Conservation (phyloP, 2,888 invertebrate species). For the Megamerina dolium region DNA sequence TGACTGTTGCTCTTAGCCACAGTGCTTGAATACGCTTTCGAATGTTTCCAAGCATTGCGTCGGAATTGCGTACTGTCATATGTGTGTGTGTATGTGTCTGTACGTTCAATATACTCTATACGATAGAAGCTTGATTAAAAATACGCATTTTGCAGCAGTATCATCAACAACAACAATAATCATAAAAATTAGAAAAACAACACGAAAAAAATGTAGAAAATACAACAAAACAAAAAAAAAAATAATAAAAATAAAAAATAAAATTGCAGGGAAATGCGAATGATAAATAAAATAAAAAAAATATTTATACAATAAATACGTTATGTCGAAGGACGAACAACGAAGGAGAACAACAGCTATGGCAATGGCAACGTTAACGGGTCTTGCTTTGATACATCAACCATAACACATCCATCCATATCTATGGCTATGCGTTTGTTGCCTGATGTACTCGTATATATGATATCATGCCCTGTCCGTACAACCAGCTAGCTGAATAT, state of each 20-base stretch:
- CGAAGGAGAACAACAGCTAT: no score
- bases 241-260: background rate
- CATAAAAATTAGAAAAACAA: no score
- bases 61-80: background rate
- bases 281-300: no score
- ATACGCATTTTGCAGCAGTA: constrained; percentile 14
- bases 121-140: constrained; percentile 12
- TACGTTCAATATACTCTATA: background rate
- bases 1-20: no score
- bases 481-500: background rate
- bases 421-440: no score
- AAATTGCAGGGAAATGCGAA: background rate
- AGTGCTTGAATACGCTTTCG: background rate
- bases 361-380: no score
- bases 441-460: background rate
- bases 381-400: background rate
- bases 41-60: background rate
- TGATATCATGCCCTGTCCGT: background rate
- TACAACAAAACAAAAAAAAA: background rate
- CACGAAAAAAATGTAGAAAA: no score
- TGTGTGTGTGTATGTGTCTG: background rate
- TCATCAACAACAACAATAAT: no score
- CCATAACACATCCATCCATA: background rate
- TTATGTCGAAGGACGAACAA: no score
- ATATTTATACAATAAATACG: no score